A percentile compares a stretch with the other conserved stretches of the same genome.
Conservation (phyloP, 1,140 invertebrate species). For the Physella acuta region DNA sequence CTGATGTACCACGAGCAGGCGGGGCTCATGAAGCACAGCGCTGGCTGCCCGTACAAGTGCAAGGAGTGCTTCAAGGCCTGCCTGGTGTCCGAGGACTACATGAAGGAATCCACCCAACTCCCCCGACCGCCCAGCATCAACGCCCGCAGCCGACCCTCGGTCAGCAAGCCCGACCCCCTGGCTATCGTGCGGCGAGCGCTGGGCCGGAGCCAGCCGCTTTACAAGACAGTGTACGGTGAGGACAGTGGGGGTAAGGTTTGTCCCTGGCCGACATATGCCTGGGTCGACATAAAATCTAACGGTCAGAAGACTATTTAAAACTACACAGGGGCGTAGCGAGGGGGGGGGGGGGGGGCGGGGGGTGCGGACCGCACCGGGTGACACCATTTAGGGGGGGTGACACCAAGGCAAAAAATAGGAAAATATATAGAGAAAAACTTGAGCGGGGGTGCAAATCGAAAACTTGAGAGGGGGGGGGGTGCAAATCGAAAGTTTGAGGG, state of each 20-base stretch:
- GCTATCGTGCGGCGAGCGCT: conserved; percentile 25
- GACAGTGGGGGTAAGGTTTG: too few relatives aligned
- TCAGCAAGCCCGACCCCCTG: neutral
- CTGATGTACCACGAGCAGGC: conserved; percentile 17
- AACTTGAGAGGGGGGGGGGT: too few relatives aligned
- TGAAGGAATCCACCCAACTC: conserved; percentile 15
- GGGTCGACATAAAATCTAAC: conserved; percentile 10
- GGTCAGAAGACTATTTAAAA: too few relatives aligned
- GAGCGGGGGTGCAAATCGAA: too few relatives aligned
- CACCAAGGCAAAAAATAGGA: too few relatives aligned
- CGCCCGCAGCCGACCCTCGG: neutral
- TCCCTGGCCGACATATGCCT: conserved; percentile 8
- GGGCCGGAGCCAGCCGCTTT: conserved; percentile 32
- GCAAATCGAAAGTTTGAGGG: too few relatives aligned
- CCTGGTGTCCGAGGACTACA: conserved; percentile 31
- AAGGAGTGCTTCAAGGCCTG: conserved; percentile 37
- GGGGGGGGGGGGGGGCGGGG: too few relatives aligned
- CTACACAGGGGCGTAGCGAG: too few relatives aligned
- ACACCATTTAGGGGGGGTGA: too few relatives aligned
- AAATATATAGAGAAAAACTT: too few relatives aligned
- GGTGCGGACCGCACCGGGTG: too few relatives aligned
- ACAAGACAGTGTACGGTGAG: conserved; percentile 22
- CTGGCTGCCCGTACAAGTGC: conserved; percentile 36
- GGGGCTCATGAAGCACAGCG: conserved; percentile 31
- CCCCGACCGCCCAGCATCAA: too few relatives aligned